Evolutionary conservation across 2,888 invertebrate species (phyloP), one percentile per base, ranked within the genome.

Genomic region (Drosophila meridiana): DNA sequence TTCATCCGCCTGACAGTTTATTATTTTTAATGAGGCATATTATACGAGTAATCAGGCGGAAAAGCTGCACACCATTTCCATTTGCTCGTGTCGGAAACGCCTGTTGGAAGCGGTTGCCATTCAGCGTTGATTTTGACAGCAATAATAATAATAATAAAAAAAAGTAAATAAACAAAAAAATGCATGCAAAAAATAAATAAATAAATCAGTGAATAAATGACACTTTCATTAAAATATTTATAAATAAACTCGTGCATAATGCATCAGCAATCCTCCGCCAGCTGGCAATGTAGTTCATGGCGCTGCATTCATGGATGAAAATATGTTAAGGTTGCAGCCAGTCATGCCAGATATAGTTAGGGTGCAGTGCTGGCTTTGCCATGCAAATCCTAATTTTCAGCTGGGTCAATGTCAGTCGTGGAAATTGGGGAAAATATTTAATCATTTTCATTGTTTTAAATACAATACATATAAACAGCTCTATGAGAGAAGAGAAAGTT

Each of bases 11-110:
- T 83, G 85, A 87, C 89, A 89, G 89, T 85, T 89, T 83, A 89
- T 85, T 85, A 85, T 87, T 85, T 85, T 85, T 89, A 85, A 85
- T 85, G 85, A 85, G 87, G 85, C 89, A 73, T 86, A 83, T 89
- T 81, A 87, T 81, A 71, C 62, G 68, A 79, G 76, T 69, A 78
- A 78, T 78, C 80, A 78, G 68, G 64, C 76, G 56, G 36, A 67
- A 58, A 57, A 74, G 30, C 62, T 47, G 47, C n/a, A 34, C 58
- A 42, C 62, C 48, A 20, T 30, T 40, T 45, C 38, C 38, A 36
- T 64, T 20, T n/a, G 28, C 20, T 48, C 20, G 45, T 36, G 45
- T 38, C 62, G 63, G 52, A 62, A 47, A 45, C 42, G 58, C 72
- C 63, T 43, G 45, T 40, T 72, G 43, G 48, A 42, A 47, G 47